Conservation (phyloP, 2,797 vertebrate species). For the Chromobotia macracanthus region DNA sequence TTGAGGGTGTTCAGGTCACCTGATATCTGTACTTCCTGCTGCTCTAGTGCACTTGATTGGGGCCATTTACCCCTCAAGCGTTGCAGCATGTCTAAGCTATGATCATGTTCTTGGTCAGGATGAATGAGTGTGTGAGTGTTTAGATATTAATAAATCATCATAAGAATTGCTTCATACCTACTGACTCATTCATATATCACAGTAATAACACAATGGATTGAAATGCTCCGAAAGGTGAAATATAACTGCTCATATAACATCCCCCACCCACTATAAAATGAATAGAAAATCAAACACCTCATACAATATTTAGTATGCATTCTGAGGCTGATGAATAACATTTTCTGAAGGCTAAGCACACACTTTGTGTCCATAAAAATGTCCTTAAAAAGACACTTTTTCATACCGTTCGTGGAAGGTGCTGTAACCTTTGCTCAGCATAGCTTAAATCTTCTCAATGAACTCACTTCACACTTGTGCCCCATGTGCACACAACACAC, state of each 20-base stretch:
- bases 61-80: constrained; percentile 19
- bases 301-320: background rate
- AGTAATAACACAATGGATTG: constrained; percentile 5
- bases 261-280: background rate
- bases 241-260: background rate
- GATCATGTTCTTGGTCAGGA: background rate
- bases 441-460: constrained; percentile 30
- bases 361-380: no score
- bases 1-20: constrained; percentile 31
- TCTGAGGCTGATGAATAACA: background rate
- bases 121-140: constrained; percentile 17
- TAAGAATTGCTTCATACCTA: background rate
- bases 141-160: constrained; percentile 2
- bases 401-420: no score
- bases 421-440: background rate
- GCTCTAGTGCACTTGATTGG: constrained; percentile 16
- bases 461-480: constrained; percentile 14
- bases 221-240: background rate
- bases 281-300: background rate
- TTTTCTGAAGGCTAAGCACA: no score
- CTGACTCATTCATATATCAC: background rate
- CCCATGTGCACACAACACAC: background rate
- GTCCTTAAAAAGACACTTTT: no score
- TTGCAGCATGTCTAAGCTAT: background rate
- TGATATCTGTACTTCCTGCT: constrained; percentile 6